These are phyloP conservation scores for Abscondita cerata DNA, from an alignment of 2,888 invertebrate species.

Conservation along the genomic window DNA sequence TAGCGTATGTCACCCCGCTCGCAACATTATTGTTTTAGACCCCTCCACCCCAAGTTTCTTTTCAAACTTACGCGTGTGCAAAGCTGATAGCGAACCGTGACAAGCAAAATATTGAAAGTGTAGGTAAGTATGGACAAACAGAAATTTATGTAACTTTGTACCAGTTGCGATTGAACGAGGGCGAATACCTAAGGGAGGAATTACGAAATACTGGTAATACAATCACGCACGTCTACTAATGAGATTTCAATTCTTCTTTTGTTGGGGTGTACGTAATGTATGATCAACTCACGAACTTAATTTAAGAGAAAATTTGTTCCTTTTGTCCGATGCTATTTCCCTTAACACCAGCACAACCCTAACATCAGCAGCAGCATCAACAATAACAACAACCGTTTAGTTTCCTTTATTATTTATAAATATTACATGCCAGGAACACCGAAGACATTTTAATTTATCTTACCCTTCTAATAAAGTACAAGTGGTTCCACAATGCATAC, in stretches of 20 bases:
- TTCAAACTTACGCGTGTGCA: slow-evolving; percentile 1
- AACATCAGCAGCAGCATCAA: slow-evolving; percentile 12
- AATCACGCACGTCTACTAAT: slow-evolving; percentile 39
- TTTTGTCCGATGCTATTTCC: slow-evolving; percentile 33
- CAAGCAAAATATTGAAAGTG: neutral
- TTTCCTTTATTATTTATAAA: slow-evolving; percentile 42
- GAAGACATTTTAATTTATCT: slow-evolving; percentile 50
- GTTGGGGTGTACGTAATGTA: slow-evolving; percentile 31
- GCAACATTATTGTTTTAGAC: slow-evolving; percentile 12
- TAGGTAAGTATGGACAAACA: neutral
- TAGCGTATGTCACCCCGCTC: slow-evolving; percentile 6
- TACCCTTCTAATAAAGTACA: slow-evolving; percentile 50
- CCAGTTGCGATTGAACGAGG: neutral
- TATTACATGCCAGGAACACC: slow-evolving; percentile 39
- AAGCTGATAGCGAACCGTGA: neutral
- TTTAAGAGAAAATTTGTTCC: slow-evolving; percentile 32
- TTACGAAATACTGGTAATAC: slow-evolving; percentile 34
- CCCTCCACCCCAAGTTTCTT: neutral
- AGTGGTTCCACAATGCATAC: slow-evolving; percentile 51
- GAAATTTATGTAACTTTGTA: neutral
- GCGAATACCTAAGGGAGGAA: slow-evolving; percentile 37
- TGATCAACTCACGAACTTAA: slow-evolving; percentile 30
- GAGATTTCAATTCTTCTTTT: slow-evolving; percentile 45
- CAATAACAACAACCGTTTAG: slow-evolving; percentile 12
- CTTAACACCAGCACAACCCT: too few relatives aligned